phyloP scores from a whole-genome alignment of 2,797 vertebrate genomes.

The Helicolenus hilgendorfi region DNA sequence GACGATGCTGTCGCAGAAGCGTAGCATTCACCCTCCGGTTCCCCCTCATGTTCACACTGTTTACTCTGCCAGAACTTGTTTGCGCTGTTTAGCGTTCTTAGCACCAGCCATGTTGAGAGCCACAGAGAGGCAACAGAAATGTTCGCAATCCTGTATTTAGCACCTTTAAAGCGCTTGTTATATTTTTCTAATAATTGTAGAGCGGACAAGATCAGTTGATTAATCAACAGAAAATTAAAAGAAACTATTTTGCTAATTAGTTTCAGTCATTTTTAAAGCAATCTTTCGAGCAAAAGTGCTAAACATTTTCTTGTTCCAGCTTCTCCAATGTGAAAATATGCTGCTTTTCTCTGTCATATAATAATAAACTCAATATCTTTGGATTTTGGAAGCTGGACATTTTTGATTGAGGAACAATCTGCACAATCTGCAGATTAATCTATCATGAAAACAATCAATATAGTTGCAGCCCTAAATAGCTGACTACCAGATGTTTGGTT shows the following conservation, averaged over 20 bases:
- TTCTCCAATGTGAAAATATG: neutral
- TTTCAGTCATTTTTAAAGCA: neutral
- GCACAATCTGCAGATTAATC: fast-evolving
- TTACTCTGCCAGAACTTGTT: too few species aligned
- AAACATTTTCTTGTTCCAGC: neutral
- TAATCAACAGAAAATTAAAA: neutral
- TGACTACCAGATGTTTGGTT: slow-evolving; percentile 73
- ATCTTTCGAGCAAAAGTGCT: neutral
- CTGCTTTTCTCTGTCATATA: neutral
- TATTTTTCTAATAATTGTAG: neutral
- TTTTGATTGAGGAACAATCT: neutral
- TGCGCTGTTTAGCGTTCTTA: too few species aligned
- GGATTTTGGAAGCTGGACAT: too few species aligned
- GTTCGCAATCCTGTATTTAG: too few species aligned
- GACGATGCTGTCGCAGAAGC: too few species aligned
- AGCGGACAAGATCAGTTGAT: neutral
- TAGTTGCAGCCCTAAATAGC: neutral
- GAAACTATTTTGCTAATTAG: neutral
- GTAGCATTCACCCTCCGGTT: too few species aligned
- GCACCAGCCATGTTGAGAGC: too few species aligned
- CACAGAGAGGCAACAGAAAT: too few species aligned
- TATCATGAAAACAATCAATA: neutral
- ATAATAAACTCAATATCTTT: neutral
- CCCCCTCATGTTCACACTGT: too few species aligned
- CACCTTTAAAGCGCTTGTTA: too few species aligned